Conservation (phyloP, 2,113 vertebrate species). For the Actenoides lindsayi region DNA sequence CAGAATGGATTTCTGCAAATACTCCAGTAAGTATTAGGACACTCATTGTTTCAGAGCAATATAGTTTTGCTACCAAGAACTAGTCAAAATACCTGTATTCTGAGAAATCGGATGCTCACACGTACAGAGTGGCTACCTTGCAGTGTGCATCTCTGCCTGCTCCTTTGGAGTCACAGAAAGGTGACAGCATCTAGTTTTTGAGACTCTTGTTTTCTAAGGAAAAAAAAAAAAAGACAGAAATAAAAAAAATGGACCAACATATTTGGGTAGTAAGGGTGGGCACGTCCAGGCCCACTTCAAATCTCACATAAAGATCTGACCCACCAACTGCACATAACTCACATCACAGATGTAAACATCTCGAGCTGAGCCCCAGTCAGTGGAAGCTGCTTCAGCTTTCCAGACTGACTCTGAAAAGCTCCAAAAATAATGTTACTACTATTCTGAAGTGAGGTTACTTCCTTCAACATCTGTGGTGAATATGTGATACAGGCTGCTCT, state of each 20-base stretch:
- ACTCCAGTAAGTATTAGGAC: not conserved
- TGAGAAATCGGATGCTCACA: conserved; percentile 12
- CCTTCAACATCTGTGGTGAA: conserved; percentile 56
- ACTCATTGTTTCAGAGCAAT: not conserved
- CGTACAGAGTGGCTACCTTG: not conserved
- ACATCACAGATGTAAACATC: not conserved
- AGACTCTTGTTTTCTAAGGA: conserved; percentile 40
- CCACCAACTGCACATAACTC: not conserved
- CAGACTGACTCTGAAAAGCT: not conserved
- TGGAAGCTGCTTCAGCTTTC: not conserved
- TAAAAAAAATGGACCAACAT: not conserved
- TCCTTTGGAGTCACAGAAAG: conserved; percentile 36
- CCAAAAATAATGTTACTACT: conserved; percentile 29
- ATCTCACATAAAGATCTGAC: not conserved
- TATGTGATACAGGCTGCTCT: conserved; percentile 25
- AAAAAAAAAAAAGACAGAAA: not conserved
- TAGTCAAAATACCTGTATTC: conserved; percentile 37
- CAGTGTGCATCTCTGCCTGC: conserved; percentile 2
- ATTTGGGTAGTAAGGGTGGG: not conserved
- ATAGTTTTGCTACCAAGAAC: not conserved
- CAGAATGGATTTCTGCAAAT: not conserved
- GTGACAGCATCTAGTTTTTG: conserved; percentile 19
- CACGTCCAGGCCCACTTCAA: not conserved
- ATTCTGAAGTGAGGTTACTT: conserved; percentile 58
- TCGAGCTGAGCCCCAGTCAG: not conserved